Evolutionary conservation across 2,888 invertebrate genomes (phyloP), one percentile per base, ranked within the genome.

Genomic region (Drosophila yooni): DNA sequence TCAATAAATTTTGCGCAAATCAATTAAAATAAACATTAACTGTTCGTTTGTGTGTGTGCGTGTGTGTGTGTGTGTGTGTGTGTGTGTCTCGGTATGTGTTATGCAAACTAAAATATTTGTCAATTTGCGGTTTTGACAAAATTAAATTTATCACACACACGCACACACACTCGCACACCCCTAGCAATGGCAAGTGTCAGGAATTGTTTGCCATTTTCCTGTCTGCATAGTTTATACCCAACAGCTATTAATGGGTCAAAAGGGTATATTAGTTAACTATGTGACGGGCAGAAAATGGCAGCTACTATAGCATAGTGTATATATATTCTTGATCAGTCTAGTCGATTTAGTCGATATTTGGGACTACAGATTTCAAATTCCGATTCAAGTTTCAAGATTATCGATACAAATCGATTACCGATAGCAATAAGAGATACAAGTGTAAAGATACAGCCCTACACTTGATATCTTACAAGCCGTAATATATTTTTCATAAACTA

Each of bases 1-100:
- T 87, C 87, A 91, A 87, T 87, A 91, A 87, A 87, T 89, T 91
- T 71, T 74, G 90, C 90, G 88, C 71, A 78, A 91, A 87, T 87
- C 91, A 87, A 87, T 87, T 87, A 91, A 87, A 89, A 85, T 67
- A 61, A 65, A 75, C 60, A 68, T 68, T 68, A 48, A 64, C 60
- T 59, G 57, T 71, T 60, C 2, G 8, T 2, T 25, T 8, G 51
- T 50, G 43, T 58, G 51, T 51, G 51, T 40, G 53, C 50, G 51
- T 34, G 48, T 40, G 48, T 68, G 46, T 61, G 60, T 71, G 65
- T 81, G 76, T 10, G 10, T 31, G 31, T 27, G 38, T 59, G 52
- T 52, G 53, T 46, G 52, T 69, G 43, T 54, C 59, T 50, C 50
- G 71, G 74, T 66, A 54, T 72, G 64, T 82, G 80, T 73, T 88